Base-by-base conservation (phyloP, 2,113 vertebrate genomes). In the Rana temporaria region DNA sequence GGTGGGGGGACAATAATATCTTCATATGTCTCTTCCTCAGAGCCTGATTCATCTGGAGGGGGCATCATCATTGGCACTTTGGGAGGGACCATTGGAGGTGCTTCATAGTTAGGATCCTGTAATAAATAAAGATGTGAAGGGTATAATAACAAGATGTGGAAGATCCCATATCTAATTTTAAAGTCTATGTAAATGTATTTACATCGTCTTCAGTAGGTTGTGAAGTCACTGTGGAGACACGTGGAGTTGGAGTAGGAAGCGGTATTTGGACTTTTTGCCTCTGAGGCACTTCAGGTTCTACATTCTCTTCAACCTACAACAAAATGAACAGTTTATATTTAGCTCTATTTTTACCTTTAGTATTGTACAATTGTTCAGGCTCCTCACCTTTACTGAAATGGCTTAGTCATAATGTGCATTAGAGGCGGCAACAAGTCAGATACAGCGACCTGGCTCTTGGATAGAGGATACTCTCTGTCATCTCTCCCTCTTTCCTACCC, bases 1-100 rank as follows among this genome's bases (percentile, higher is more conserved):
- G 88, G 88, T 3, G 82, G 87, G 17, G 91, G 89, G 63, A 87
- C 83, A 48, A 92, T 87, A 16, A 93, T 89, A 2, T 76, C 69
- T 22, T 74, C 81, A 53, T 84, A 69, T 5, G 89, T 82, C 56
- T 32, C 69, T n/a, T 86, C 79, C 63, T 89, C 69, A 74, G 69
- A 4, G 20, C 1, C 18, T 7, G 9, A 60, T 60, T 76, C 62
- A 57, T 20, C 26, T 30, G 53, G 32, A 18, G 30, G 11, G 16
- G 63, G 15, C n/a, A 4, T 30, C 52, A 48, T 56, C 17, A 30
- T 11, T 7, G 53, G 71, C 9, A 20, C 53, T 67, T 26, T 67
- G 4, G 81, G 71, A 8, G 81, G 81, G 12, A 83, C 30, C 42
- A 9, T 8, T 30, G 81, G 81, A 38, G 72, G 72, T 18, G 32